Percentiles rank a stretch among this genome's conserved stretches.
phyloP scores from a whole-genome alignment of 2,797 vertebrate genomes.

The Tachyglossus aculeatus region DNA sequence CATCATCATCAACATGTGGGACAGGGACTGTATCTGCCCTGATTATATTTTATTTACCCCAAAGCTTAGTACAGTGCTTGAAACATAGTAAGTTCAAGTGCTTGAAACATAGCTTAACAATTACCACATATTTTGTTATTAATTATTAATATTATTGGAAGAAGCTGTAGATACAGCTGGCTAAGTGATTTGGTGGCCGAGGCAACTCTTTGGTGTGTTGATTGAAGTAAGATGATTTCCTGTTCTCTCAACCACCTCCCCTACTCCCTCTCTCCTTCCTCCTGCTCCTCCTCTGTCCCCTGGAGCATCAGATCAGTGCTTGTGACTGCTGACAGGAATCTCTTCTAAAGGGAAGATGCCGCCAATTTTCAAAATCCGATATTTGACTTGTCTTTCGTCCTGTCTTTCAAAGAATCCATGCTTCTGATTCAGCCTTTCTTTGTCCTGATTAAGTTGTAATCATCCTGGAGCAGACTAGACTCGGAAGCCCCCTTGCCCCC shows the following conservation, averaged over 20 bases:
- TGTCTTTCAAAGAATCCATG: slow-evolving; percentile 37
- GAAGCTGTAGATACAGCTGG: too few species aligned
- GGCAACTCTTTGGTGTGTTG: slow-evolving; percentile 9
- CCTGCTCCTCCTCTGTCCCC: slow-evolving; percentile 25
- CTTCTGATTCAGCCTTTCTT: slow-evolving; percentile 22
- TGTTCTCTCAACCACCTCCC: background rate
- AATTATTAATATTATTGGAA: too few species aligned
- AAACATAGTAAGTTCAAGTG: too few species aligned
- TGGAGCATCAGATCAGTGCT: slow-evolving; percentile 32
- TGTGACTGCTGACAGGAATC: slow-evolving; percentile 37
- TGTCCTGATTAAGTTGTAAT: slow-evolving; percentile 56
- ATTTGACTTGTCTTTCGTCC: slow-evolving; percentile 30
- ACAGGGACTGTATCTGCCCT: slow-evolving; percentile 12
- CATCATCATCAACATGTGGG: too few species aligned
- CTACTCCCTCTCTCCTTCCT: too few species aligned
- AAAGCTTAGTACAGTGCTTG: background rate
- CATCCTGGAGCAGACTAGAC: slow-evolving; percentile 40
- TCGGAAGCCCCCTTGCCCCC: slow-evolving; percentile 29
- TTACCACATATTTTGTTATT: slow-evolving; percentile 5
- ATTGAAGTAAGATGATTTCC: background rate
- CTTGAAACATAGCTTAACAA: too few species aligned
- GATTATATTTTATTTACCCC: too few species aligned
- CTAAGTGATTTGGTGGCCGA: background rate
- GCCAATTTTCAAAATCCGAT: slow-evolving; percentile 30
- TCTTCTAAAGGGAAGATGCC: slow-evolving; percentile 34